Evolutionary conservation across 2,888 invertebrate genomes (phyloP).

Genomic region (Stenotaenia linearis): DNA sequence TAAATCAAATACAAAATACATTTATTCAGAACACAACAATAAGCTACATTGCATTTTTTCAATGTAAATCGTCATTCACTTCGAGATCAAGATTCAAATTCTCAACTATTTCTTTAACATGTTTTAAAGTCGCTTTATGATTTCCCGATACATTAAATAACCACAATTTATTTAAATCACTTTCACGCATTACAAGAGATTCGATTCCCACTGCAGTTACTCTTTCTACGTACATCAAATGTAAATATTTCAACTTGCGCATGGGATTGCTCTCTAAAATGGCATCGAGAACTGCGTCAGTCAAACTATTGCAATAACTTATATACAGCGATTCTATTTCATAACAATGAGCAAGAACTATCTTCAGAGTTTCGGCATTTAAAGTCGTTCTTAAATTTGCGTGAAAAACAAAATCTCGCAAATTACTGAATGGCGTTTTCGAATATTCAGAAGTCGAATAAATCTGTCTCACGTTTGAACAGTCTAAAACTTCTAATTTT

Average conservation of each 20-base stretch:
- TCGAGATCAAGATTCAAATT: background rate
- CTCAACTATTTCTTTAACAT: background rate
- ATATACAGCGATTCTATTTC: conserved; percentile 24
- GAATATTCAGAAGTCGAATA: background rate
- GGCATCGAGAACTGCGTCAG: background rate
- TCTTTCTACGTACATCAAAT: conserved; percentile 30
- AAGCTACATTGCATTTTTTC: background rate
- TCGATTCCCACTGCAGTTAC: background rate
- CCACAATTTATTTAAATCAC: conserved; percentile 24
- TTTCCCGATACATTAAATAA: conserved; percentile 24
- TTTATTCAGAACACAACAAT: too few species aligned
- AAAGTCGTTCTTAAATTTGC: background rate
- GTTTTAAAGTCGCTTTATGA: background rate
- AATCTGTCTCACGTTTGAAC: background rate
- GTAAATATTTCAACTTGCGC: conserved; percentile 17
- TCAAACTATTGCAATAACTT: background rate
- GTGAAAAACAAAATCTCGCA: conserved; percentile 22
- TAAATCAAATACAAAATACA: background rate
- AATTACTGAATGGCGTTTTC: background rate
- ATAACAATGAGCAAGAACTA: background rate
- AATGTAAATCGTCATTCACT: conserved; percentile 24
- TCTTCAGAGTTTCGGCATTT: background rate
- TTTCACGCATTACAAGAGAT: background rate
- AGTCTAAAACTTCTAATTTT: background rate
- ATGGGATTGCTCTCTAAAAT: background rate